phyloP scores from a whole-genome alignment of 2,113 vertebrate genomes.

The Baryphthengus martii region DNA sequence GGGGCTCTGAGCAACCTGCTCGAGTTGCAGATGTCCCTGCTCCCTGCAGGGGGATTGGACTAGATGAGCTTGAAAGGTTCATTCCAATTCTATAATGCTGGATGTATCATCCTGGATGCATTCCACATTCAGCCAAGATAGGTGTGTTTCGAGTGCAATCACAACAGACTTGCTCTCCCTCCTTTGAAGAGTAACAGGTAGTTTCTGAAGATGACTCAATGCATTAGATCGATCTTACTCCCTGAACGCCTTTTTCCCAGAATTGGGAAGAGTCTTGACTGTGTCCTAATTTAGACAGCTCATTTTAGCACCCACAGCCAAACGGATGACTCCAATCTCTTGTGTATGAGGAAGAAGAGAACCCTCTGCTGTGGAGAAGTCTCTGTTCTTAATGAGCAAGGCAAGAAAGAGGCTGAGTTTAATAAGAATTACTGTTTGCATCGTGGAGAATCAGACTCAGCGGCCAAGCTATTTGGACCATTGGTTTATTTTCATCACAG shows the following conservation, averaged over 20 bases:
- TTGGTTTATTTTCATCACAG: background rate
- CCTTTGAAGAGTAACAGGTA: background rate
- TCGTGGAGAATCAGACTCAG: background rate
- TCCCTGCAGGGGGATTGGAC: no score
- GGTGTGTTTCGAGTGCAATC: background rate
- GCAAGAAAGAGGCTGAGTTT: background rate
- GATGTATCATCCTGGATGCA: background rate
- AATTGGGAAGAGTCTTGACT: background rate
- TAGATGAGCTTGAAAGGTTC: no score
- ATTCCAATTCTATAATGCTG: no score
- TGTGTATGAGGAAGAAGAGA: background rate
- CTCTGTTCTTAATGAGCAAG: background rate
- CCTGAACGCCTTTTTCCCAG: background rate
- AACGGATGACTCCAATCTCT: background rate
- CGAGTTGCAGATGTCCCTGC: no score
- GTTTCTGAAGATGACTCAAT: background rate
- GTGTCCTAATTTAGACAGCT: background rate
- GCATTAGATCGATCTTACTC: background rate
- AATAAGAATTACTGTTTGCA: background rate
- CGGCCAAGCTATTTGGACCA: background rate
- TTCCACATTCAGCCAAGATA: background rate
- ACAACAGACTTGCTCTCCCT: background rate
- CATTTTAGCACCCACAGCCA: background rate
- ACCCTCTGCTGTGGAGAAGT: background rate
- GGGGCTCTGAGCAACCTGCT: no score